Evolutionary conservation across 2,888 invertebrate species (phyloP).

Genomic region (Mallateleia sp.): DNA sequence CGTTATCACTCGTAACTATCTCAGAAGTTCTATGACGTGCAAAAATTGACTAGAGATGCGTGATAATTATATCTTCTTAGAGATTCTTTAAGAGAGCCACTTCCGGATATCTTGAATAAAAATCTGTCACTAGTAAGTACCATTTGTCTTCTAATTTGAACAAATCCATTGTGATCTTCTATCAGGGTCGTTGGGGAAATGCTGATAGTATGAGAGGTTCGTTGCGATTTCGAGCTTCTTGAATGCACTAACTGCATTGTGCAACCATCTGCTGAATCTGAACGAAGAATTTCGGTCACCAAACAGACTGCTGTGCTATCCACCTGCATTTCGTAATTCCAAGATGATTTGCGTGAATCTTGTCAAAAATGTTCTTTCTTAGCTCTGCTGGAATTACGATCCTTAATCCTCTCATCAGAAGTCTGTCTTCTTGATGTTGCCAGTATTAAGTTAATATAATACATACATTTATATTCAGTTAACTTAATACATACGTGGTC

Average conservation of each 20-base stretch:
- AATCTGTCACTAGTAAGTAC: slow-evolving; percentile 12
- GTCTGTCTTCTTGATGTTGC: slow-evolving; percentile 56
- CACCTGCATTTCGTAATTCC: background rate
- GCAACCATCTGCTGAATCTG: background rate
- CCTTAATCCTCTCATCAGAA: slow-evolving; percentile 71
- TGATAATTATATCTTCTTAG: slow-evolving; percentile 56
- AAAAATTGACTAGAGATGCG: slow-evolving; percentile 72
- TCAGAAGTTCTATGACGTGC: slow-evolving; percentile 72
- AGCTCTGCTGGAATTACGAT: slow-evolving; percentile 64
- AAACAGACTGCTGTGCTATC: background rate
- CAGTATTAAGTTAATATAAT: too few species aligned
- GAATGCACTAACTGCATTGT: background rate
- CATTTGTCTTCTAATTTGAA: slow-evolving; percentile 3
- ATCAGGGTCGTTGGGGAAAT: background rate
- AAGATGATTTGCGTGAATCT: slow-evolving; percentile 1
- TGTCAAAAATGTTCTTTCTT: background rate
- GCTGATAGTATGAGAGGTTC: slow-evolving; percentile 5
- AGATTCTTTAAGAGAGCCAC: background rate
- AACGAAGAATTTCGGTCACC: background rate
- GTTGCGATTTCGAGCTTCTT: background rate
- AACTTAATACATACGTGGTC: too few species aligned
- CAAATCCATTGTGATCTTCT: slow-evolving; percentile 24
- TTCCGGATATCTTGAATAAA: slow-evolving; percentile 5
- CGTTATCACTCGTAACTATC: slow-evolving; percentile 76
- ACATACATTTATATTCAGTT: too few species aligned